Evolutionary conservation across 1,140 invertebrate genomes (phyloP), one percentile per base, ranked within the genome.

Genomic region (Polyergus mexicanus): DNA sequence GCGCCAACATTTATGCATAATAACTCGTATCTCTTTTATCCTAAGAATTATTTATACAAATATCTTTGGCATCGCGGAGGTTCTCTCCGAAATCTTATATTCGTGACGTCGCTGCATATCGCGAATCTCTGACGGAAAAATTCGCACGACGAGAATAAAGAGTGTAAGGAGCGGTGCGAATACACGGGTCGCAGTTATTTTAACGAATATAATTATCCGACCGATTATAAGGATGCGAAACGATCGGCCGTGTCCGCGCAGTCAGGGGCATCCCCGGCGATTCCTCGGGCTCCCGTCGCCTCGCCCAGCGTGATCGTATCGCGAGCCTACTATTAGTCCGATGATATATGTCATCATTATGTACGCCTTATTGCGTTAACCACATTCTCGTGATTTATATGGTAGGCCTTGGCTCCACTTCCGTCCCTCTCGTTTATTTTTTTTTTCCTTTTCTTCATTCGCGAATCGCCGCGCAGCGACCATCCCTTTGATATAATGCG

Each of bases 161-260:
- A 25, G 13, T 7, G 11, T 44, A 47, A 32, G 38, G 4, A 47
- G 32, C 13, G 58, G 47, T n/a, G 75, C 71, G 75, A 72, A 35
- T 62, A 16, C 19, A 22, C 69, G 65, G 28, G 54, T 54, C 38
- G 63, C 54, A 90, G 86, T 91, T 91, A 89, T 90, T 91, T 92
- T 90, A 91, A 91, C 90, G 90, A 92, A 90, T 89, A 88, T 88
- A 90, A 91, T 92, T 91, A 92, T 89, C 84, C 72, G 72, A 11
- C 44, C 78, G 88, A 89, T 84, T 88, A 88, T 88, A 78, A 90
- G 22, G 56, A 87, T 62, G 74, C 83, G 88, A 90, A 90, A 90
- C 69, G 89, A 76, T 78, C 38, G 66, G 62, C 47, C 72, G 85
- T n/a, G 56, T 44, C 19, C 38, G 60, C 89, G 8, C 88, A 63